Conservation (phyloP, 2,113 vertebrate genomes). For the Heterotis niloticus region DNA sequence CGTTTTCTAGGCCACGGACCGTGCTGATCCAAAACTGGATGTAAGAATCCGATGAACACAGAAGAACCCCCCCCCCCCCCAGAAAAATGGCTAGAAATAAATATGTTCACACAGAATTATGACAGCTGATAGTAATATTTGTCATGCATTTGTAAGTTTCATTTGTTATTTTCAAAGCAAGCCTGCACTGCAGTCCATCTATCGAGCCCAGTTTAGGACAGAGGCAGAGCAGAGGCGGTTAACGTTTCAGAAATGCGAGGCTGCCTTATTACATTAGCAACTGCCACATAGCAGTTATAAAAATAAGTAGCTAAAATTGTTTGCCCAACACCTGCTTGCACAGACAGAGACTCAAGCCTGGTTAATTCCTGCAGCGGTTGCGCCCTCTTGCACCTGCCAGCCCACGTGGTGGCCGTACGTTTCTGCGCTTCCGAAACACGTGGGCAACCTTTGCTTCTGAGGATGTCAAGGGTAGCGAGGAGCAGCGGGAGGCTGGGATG, state of each 20-base stretch:
- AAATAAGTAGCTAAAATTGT: too few relatives aligned
- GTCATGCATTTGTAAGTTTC: too few relatives aligned
- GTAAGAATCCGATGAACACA: too few relatives aligned
- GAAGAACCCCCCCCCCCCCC: neutral
- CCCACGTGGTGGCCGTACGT: constrained; percentile 2
- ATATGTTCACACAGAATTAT: neutral
- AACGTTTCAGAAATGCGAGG: neutral
- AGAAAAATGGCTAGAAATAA: neutral
- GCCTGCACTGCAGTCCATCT: too few relatives aligned
- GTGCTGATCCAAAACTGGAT: too few relatives aligned
- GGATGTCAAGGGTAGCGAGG: neutral
- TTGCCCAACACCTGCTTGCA: neutral
- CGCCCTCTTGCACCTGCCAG: neutral
- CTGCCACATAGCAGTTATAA: too few relatives aligned
- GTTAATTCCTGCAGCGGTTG: neutral
- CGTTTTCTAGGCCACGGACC: too few relatives aligned
- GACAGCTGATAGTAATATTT: neutral
- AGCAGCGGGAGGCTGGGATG: neutral
- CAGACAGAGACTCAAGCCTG: neutral
- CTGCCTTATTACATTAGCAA: constrained; percentile 1
- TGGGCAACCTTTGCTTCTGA: neutral
- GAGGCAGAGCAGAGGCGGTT: neutral
- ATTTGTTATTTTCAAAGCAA: too few relatives aligned
- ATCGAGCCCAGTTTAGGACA: too few relatives aligned
- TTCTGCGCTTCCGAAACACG: neutral